Conservation (phyloP, 2,888 invertebrate genomes). For the Clepsis dumicolana region DNA sequence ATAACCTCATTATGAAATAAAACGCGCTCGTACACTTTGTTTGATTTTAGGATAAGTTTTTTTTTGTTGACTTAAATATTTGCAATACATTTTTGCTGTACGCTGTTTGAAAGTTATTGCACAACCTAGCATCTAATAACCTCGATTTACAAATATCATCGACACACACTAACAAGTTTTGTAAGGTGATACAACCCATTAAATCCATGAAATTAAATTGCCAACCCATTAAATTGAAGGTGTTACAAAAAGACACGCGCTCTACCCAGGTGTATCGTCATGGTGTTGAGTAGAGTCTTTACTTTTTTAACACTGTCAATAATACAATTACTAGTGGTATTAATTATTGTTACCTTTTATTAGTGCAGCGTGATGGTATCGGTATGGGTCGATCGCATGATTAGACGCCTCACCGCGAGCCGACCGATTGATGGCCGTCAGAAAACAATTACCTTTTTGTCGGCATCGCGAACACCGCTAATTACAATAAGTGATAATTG, state of each 20-base stretch:
- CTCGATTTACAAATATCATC: background rate
- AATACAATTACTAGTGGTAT: constrained; percentile 39
- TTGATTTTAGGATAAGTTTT: constrained; percentile 65
- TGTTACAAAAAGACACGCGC: background rate
- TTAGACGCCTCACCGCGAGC: constrained; percentile 50
- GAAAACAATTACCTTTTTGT: constrained; percentile 83
- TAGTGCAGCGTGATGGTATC: constrained; percentile 25
- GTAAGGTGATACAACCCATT: background rate
- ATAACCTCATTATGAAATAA: constrained; percentile 85
- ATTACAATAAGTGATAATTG: constrained; percentile 84
- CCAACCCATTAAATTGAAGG: too few species aligned
- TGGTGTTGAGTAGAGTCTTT: constrained; percentile 31
- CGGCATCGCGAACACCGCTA: constrained; percentile 76
- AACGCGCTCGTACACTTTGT: constrained; percentile 67
- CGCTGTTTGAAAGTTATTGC: constrained; percentile 19
- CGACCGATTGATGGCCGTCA: constrained; percentile 71
- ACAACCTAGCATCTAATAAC: background rate
- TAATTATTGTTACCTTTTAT: constrained; percentile 38
- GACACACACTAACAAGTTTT: background rate
- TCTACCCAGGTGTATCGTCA: constrained; percentile 8
- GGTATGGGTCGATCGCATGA: constrained; percentile 36
- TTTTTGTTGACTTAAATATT: constrained; percentile 51
- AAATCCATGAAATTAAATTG: too few species aligned
- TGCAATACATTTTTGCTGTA: constrained; percentile 46
- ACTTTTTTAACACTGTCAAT: constrained; percentile 24